phyloP scores from a whole-genome alignment of 2,797 vertebrate genomes.

The Thunnus albacares region DNA sequence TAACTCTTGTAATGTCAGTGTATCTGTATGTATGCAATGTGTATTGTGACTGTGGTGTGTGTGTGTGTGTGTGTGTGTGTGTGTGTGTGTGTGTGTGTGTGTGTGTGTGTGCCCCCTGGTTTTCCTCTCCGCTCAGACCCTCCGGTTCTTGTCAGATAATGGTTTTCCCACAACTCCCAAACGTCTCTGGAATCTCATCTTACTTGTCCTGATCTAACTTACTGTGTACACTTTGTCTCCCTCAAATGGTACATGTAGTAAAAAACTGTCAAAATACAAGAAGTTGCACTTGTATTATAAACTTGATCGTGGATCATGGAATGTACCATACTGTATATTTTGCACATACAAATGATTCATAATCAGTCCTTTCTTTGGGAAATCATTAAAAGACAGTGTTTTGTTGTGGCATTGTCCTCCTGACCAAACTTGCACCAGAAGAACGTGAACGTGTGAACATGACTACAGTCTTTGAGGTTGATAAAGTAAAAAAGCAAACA shows the following conservation, averaged over 20 bases:
- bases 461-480: neutral
- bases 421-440: neutral
- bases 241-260: neutral
- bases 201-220: neutral
- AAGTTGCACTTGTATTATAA: neutral
- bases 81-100: slow-evolving; percentile 12
- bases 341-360: neutral
- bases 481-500: neutral
- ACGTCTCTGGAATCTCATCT: slow-evolving; percentile 26
- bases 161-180: slow-evolving; percentile 49
- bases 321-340: no score
- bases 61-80: slow-evolving; percentile 10
- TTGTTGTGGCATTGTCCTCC: neutral
- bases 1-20: neutral
- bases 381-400: neutral
- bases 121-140: slow-evolving; percentile 30
- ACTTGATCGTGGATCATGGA: neutral
- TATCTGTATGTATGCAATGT: neutral
- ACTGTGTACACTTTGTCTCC: neutral
- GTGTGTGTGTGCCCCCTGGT: slow-evolving; percentile 24
- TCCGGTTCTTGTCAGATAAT: slow-evolving; percentile 43
- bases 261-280: neutral
- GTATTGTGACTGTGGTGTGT: neutral
- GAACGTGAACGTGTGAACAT: neutral
- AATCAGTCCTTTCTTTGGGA: neutral